Conservation (phyloP, 1,140 invertebrate species). For the Paralvinella palmiformis region DNA sequence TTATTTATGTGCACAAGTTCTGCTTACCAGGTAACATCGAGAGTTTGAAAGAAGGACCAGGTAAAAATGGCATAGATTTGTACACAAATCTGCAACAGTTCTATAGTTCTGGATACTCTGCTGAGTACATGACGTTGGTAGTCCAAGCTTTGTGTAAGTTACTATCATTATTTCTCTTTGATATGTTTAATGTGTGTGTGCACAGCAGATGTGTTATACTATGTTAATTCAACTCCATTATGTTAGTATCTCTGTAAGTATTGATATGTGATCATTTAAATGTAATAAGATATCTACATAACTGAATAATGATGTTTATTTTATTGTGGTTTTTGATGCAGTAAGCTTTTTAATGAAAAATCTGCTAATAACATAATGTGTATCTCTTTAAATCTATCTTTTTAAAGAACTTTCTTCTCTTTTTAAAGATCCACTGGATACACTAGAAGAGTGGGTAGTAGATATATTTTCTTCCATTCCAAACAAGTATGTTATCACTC, state of each 20-base stretch:
- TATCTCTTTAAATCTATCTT: neutral
- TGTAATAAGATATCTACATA: neutral
- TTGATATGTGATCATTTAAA: too few relatives aligned
- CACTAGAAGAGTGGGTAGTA: conserved; percentile 29
- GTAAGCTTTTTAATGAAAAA: neutral
- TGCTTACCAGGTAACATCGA: conserved; percentile 49
- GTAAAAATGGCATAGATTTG: conserved; percentile 34
- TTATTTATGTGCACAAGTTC: neutral
- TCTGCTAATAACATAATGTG: neutral
- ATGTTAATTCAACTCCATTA: too few relatives aligned
- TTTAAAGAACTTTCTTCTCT: conserved; percentile 9
- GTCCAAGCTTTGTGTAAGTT: conserved; percentile 38
- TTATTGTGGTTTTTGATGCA: neutral
- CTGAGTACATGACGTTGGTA: conserved; percentile 47
- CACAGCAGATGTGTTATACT: too few relatives aligned
- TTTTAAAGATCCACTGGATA: conserved; percentile 35
- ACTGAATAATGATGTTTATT: neutral
- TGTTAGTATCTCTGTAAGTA: too few relatives aligned
- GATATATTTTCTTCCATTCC: conserved; percentile 37
- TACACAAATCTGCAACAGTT: conserved; percentile 33
- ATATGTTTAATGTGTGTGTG: too few relatives aligned
- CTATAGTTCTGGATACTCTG: conserved; percentile 34
- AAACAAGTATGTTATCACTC: conserved; percentile 34
- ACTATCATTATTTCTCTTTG: neutral
- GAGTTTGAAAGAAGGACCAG: conserved; percentile 59